A percentile compares a stretch with the other conserved stretches of the same genome.
These are phyloP conservation scores for Pogonomyrmex barbatus DNA, from an alignment of 1,140 invertebrate species.

Conservation along the genomic window DNA sequence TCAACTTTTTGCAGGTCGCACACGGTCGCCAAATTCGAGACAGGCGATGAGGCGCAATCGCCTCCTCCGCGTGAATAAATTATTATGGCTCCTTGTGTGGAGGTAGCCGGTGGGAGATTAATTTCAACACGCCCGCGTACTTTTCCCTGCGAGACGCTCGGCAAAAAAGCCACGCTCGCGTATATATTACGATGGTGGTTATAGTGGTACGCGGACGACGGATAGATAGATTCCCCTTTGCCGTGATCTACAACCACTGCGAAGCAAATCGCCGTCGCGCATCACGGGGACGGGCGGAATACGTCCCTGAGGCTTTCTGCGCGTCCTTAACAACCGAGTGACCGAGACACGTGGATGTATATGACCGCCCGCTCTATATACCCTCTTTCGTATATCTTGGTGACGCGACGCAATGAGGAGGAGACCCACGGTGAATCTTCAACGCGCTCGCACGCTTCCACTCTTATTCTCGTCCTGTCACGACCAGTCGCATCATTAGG, in stretches of 20 bases:
- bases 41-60: slow-evolving; percentile 28
- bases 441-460: slow-evolving; percentile 62
- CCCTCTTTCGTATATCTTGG: slow-evolving; percentile 30
- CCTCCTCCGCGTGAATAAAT: slow-evolving; percentile 39
- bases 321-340: slow-evolving; percentile 61
- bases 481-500: slow-evolving; percentile 78
- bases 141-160: not conserved
- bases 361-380: slow-evolving; percentile 48
- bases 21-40: slow-evolving; percentile 44
- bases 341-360: slow-evolving; percentile 29
- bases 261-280: slow-evolving; percentile 66
- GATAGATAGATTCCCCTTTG: slow-evolving; percentile 31
- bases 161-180: not conserved
- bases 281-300: slow-evolving; percentile 18
- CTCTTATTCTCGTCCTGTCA: slow-evolving; percentile 76
- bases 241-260: slow-evolving; percentile 58
- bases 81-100: slow-evolving; percentile 18
- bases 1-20: slow-evolving; percentile 40
- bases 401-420: not conserved
- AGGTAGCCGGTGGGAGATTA: slow-evolving; percentile 37
- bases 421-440: slow-evolving; percentile 40
- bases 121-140: slow-evolving; percentile 49
- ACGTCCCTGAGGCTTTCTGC: slow-evolving; percentile 43
- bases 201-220: not conserved
- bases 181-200: slow-evolving; percentile 28